These are phyloP conservation scores for Trichogramma dendrolimi DNA, from an alignment of 2,888 invertebrate genomes.

Conservation along the genomic window DNA sequence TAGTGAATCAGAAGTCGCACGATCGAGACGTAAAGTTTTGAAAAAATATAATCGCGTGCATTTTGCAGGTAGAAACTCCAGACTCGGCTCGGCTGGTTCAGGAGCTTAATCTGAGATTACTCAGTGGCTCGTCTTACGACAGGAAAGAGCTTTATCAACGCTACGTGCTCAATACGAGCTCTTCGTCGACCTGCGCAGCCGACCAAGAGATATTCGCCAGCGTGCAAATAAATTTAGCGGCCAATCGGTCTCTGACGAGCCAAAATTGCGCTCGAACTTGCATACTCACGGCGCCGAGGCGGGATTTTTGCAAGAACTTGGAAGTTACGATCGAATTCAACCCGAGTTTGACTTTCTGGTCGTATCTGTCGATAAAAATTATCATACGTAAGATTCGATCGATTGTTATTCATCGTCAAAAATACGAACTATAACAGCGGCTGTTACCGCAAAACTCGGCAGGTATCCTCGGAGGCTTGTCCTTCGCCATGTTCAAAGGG, in stretches of 20 bases:
- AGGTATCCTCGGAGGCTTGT: slow-evolving; percentile 65
- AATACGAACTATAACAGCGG: too few relatives aligned
- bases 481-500: slow-evolving; percentile 77
- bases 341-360: slow-evolving; percentile 67
- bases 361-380: slow-evolving; percentile 63
- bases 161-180: slow-evolving; percentile 25
- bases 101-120: not conserved
- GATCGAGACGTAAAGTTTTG: not conserved
- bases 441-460: too few relatives aligned
- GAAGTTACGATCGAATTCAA: slow-evolving; percentile 62
- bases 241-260: not conserved
- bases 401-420: too few relatives aligned
- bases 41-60: not conserved
- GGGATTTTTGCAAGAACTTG: slow-evolving; percentile 59
- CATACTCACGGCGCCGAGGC: slow-evolving; percentile 59
- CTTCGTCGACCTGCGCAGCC: slow-evolving; percentile 26
- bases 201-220: not conserved
- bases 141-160: slow-evolving; percentile 29
- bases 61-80: not conserved
- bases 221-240: not conserved
- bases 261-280: slow-evolving; percentile 50
- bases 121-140: slow-evolving; percentile 35
- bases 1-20: not conserved
- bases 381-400: slow-evolving; percentile 40
- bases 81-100: not conserved